Base-by-base conservation (phyloP, 2,113 vertebrate species). In the Rhizomys pruinosus region DNA sequence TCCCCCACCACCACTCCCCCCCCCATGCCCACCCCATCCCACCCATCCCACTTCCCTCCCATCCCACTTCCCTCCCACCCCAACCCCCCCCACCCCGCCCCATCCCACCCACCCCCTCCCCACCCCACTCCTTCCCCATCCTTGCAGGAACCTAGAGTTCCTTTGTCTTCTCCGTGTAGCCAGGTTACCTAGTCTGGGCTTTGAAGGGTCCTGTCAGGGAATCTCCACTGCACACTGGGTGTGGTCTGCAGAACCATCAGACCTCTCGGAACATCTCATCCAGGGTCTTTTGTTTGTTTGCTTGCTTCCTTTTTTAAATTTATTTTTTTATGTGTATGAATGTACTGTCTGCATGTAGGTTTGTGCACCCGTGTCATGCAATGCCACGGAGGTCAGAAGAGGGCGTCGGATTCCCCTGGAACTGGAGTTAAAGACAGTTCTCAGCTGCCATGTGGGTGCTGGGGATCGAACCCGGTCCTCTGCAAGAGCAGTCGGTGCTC, bases 161-260 rank as follows among this genome's bases (percentile, higher is more conserved):
- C 29, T 29, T 64, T 44, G 32, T 23, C 39, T 44, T 66, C 42
- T 66, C 19, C 32, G n/a, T 0, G 3, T 34, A 20, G 61, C 27
- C 2, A 7, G 61, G n/a, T 23, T 61, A 55, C 22, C 2, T n/a
- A 5, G 12, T 23, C 78, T 22, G 0, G 27, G 9, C 7, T 0
- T 13, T 2, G 1, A 0, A 23, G 1, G 1, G 55, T 25, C 23
- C 27, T 16, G 16, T 63, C 23, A 0, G 0, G 7, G 27, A n/a
- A 27, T 27, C 44, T 39, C 71, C n/a, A 22, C 7, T 0, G 1
- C 71, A 23, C 1, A 5, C n/a, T 0, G 39, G 55, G 13, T 47
- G 8, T 0, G 0, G 0, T 23, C 44, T 4, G 10, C 15, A 9
- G 68, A 22, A 37, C 12, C 34, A 3, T 1, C 0, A 2, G 44